Conservation (phyloP, 2,113 vertebrate species). For the Sturnira hondurensis region DNA sequence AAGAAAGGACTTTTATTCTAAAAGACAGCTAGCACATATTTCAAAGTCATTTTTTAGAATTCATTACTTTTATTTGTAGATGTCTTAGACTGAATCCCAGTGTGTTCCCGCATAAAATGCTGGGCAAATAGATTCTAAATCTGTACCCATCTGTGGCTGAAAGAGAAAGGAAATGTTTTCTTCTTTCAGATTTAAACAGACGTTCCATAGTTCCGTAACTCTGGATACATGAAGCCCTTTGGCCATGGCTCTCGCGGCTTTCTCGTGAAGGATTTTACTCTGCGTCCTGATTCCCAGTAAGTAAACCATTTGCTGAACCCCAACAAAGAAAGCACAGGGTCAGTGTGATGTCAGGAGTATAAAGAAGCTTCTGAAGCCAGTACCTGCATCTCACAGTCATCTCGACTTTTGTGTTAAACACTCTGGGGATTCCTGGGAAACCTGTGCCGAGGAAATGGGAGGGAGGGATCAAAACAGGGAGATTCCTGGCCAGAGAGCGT, state of each 20-base stretch:
- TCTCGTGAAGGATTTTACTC: not conserved
- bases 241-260: not conserved
- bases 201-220: not conserved
- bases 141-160: not conserved
- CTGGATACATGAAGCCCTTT: not conserved
- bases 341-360: not conserved
- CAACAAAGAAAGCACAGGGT: not conserved
- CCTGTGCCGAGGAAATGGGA: not conserved
- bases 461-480: not conserved
- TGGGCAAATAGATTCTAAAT: not conserved
- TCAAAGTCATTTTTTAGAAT: slow-evolving; percentile 25
- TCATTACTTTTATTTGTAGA: not conserved
- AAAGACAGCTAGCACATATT: not conserved
- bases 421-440: not conserved
- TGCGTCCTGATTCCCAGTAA: not conserved
- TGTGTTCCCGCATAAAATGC: slow-evolving; percentile 16
- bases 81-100: slow-evolving; percentile 4
- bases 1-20: slow-evolving; percentile 19
- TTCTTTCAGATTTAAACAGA: not conserved
- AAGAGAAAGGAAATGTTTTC: not conserved
- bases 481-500: not conserved
- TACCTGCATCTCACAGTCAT: not conserved
- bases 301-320: not conserved
- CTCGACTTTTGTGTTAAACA: not conserved
- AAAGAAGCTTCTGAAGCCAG: not conserved